These are phyloP conservation scores for Hemiscyllium ocellatum DNA, from an alignment of 2,113 vertebrate species.

Conservation along the genomic window DNA sequence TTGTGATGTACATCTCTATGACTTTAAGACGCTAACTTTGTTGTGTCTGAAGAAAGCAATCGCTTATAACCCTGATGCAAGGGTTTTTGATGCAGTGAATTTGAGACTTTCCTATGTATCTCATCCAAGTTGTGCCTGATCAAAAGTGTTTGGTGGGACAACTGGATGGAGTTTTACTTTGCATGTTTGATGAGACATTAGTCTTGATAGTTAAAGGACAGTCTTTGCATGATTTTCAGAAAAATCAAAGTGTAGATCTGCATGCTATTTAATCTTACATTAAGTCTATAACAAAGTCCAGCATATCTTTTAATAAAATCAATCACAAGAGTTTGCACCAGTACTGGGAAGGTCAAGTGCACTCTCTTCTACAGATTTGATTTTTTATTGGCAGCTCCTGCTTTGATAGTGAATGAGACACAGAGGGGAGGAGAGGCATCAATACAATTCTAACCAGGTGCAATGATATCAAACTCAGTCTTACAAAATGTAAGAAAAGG, in stretches of 20 bases:
- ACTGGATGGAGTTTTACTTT: background rate
- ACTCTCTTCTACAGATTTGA: slow-evolving; percentile 1
- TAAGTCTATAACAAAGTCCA: background rate
- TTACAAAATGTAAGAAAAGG: background rate
- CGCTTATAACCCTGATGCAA: background rate
- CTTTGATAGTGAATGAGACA: slow-evolving; percentile 9
- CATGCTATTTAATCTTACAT: background rate
- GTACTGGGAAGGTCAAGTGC: background rate
- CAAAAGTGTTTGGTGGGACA: background rate
- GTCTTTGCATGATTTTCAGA: background rate
- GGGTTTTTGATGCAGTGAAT: background rate
- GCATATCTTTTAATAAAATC: slow-evolving; percentile 26
- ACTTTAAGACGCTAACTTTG: no score
- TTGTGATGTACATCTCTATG: no score
- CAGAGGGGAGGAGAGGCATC: background rate
- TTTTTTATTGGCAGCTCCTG: background rate
- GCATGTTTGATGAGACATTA: background rate
- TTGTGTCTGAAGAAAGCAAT: background rate
- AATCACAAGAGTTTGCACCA: slow-evolving; percentile 14
- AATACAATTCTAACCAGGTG: background rate
- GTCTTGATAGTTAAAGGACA: background rate
- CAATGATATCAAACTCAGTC: background rate
- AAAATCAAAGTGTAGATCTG: background rate
- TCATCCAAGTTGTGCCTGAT: background rate
- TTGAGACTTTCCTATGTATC: background rate